phyloP scores from a whole-genome alignment of 2,888 invertebrate genomes.

The Agonopterix subpropinquella region DNA sequence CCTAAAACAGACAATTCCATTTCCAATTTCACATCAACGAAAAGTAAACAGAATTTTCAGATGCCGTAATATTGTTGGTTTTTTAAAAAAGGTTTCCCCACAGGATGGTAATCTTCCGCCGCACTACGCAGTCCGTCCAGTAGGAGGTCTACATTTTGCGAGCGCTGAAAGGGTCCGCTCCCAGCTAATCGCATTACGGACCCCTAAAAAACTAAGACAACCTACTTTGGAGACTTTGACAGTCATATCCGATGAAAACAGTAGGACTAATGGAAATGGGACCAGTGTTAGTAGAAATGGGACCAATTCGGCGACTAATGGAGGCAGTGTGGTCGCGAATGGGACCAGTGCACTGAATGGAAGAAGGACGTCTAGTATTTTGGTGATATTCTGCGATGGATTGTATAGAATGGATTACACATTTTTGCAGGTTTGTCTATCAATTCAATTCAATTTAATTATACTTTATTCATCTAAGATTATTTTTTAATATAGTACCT shows the following conservation, averaged over 20 bases:
- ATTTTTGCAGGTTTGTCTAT: constrained; percentile 74
- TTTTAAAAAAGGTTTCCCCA: neutral
- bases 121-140: constrained; percentile 53
- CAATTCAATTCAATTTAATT: too few species aligned
- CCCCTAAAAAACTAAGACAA: constrained; percentile 14
- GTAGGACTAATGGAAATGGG: neutral
- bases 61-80: too few species aligned
- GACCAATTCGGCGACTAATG: neutral
- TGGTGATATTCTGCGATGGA: constrained; percentile 79
- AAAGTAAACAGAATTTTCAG: too few species aligned
- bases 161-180: constrained; percentile 58
- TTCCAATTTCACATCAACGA: too few species aligned
- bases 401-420: constrained; percentile 81
- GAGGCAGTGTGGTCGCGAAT: neutral
- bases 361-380: constrained; percentile 24
- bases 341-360: constrained; percentile 4
- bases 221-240: constrained; percentile 27
- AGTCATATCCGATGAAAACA: constrained; percentile 21
- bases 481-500: too few species aligned
- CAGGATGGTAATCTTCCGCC: constrained; percentile 45
- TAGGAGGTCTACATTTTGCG: constrained; percentile 58
- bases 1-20: too few species aligned
- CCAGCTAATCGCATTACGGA: constrained; percentile 34
- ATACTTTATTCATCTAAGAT: too few species aligned
- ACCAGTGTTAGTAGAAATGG: neutral